Base-by-base conservation (phyloP, 2,113 vertebrate species). In the Perca schrenkii region DNA sequence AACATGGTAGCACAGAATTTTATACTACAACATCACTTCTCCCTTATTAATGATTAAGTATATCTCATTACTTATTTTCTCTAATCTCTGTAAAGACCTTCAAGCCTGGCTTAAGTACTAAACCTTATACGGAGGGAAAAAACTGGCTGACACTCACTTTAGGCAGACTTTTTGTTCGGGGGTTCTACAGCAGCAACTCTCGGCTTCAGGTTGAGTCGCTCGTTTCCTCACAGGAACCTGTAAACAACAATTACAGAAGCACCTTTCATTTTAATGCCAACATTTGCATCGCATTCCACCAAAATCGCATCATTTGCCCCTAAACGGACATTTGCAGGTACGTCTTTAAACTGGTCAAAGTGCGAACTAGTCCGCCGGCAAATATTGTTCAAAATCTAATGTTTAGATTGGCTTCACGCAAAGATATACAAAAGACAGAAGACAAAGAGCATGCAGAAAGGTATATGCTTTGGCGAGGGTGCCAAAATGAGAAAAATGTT, bases 221-320 rank as follows among this genome's bases (percentile, higher is more conserved):
- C 40, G 74, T 66, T 89, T 93, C 85, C 74, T 93, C 72, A 96
- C 86, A 25, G 94, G 93, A 82, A 96, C 89, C 95, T 96, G 57
- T 4, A 80, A 78, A 79, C 19, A 76, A 56, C 28, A 25, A n/a
- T 2, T 4, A 78, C 34, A 62, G 3, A 34, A 19, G 1, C 0
- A 61, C 10, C 1, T 50, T 80, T 40, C 8, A 68, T 6, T 43
- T 43, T 40, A 34, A 5, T 34, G 34, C 34, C 34, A 34, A 34
- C 34, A 10, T 40, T 40, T 40, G 8, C 40, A 8, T 10, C 10
- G 40, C 3, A 43, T 43, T 43, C 40, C 17, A 13, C 19, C 12
- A 53, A 13, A n/a, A 16, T 13, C 50, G 8, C 10, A 40, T 62
- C 1, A 52, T 31, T 31, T 50, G 14, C 21, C 25, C 17, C 5